phyloP scores from a whole-genome alignment of 2,113 vertebrate genomes.

The Sclerurus mexicanus region DNA sequence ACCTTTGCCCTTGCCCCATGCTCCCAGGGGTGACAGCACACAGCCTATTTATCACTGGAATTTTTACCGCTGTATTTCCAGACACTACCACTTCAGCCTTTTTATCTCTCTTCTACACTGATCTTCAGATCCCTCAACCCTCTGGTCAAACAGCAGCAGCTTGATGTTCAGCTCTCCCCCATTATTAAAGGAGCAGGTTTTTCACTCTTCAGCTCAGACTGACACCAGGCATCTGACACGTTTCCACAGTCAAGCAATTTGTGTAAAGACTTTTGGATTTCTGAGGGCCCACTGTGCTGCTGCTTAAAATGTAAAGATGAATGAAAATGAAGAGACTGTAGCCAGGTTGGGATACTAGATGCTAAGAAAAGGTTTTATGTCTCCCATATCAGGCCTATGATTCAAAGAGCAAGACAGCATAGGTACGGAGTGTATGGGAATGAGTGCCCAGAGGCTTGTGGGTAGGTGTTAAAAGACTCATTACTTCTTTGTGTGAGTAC shows the following conservation, averaged over 20 bases:
- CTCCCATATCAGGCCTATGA: not conserved
- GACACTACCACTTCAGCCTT: not conserved
- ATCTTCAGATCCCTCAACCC: not conserved
- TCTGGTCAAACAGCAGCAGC: not conserved
- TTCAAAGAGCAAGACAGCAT: not conserved
- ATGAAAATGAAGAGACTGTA: not conserved
- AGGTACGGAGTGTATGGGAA: not conserved
- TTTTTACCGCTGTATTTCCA: not conserved
- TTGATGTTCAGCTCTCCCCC: not conserved
- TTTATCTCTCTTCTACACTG: not conserved
- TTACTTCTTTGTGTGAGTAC: not conserved
- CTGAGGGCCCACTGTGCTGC: not conserved
- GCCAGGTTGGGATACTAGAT: not conserved
- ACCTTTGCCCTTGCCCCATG: not conserved
- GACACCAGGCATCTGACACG: not conserved
- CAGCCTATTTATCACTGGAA: not conserved
- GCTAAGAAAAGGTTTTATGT: not conserved
- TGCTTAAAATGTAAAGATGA: not conserved
- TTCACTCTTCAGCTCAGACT: not conserved
- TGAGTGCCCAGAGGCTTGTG: not conserved
- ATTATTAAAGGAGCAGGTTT: not conserved
- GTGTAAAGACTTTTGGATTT: not conserved
- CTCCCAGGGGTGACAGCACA: not conserved
- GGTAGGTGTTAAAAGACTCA: not conserved
- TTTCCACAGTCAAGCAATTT: not conserved